Evolutionary conservation across 2,888 invertebrate genomes (phyloP).

Genomic region (Biston stratarius): DNA sequence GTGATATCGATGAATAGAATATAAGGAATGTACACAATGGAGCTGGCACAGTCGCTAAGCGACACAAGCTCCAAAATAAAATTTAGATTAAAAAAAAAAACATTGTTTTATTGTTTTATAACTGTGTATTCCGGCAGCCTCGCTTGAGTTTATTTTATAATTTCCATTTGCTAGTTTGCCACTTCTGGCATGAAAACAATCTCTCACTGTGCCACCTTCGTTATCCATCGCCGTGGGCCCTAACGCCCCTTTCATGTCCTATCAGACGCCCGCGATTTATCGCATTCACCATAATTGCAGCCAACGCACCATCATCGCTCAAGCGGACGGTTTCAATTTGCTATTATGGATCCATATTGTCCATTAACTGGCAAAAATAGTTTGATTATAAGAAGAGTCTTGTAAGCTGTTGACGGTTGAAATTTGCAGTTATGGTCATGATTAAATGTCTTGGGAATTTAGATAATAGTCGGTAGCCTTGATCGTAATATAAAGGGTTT

Average conservation of each 20-base stretch:
- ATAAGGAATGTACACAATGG: too few relatives aligned
- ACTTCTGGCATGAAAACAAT: not conserved
- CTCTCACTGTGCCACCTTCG: constrained; percentile 50
- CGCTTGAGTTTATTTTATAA: too few relatives aligned
- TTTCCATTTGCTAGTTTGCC: too few relatives aligned
- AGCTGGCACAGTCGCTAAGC: too few relatives aligned
- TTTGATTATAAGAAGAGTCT: constrained; percentile 35
- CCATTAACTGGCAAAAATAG: constrained; percentile 40
- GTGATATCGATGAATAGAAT: too few relatives aligned
- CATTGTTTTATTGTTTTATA: too few relatives aligned
- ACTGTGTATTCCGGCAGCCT: too few relatives aligned
- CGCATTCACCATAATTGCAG: constrained; percentile 78
- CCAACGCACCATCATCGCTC: constrained; percentile 57
- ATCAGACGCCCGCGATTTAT: constrained; percentile 80
- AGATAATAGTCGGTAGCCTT: not conserved
- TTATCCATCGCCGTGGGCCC: constrained; percentile 58
- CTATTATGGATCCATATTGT: constrained; percentile 70
- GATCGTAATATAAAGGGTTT: not conserved
- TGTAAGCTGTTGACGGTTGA: constrained; percentile 27
- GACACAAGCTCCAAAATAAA: too few relatives aligned
- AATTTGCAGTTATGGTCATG: not conserved
- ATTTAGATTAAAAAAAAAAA: too few relatives aligned
- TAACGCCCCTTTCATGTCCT: constrained; percentile 83
- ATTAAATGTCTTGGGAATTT: not conserved
- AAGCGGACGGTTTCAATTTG: constrained; percentile 78